Conservation (phyloP, 2,797 vertebrate species). For the Melanotaenia nigrans region DNA sequence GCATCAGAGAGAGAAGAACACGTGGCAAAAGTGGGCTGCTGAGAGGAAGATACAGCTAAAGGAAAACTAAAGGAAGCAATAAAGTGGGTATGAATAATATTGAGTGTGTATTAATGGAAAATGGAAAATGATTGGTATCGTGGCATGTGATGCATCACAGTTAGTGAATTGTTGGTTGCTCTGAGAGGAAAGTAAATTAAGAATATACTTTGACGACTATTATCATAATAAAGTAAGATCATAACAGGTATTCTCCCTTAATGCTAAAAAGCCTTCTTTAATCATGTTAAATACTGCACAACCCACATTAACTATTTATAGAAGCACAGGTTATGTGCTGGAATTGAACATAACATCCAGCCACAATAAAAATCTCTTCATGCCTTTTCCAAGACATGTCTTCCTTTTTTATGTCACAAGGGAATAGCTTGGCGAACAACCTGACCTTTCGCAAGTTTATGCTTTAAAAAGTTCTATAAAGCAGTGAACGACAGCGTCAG, state of each 20-base stretch:
- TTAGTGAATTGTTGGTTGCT: conserved; percentile 7
- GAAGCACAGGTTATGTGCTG: conserved; percentile 37
- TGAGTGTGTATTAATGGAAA: background rate
- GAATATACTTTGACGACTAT: conserved; percentile 48
- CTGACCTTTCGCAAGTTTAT: conserved; percentile 44
- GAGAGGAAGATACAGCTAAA: background rate
- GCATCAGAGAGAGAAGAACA: background rate
- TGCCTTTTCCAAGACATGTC: conserved; percentile 7
- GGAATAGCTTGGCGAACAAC: conserved; percentile 6
- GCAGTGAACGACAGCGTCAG: conserved; percentile 35
- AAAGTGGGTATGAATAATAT: conserved; percentile 16
- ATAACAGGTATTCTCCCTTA: conserved; percentile 49
- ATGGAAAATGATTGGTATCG: conserved; percentile 21
- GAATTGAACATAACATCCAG: conserved; percentile 39
- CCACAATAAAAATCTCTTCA: conserved; percentile 28
- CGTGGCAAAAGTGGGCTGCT: conserved; percentile 1
- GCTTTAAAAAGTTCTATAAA: background rate
- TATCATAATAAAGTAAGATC: conserved; percentile 39
- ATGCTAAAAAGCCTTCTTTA: conserved; percentile 57
- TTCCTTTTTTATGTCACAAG: conserved; percentile 19
- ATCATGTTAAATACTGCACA: conserved; percentile 57
- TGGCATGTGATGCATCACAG: background rate
- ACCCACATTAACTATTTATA: conserved; percentile 61
- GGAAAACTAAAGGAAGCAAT: background rate
- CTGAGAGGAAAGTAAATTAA: conserved; percentile 8